Base-by-base conservation (phyloP, 2,113 vertebrate genomes). In the Proteles cristata region DNA sequence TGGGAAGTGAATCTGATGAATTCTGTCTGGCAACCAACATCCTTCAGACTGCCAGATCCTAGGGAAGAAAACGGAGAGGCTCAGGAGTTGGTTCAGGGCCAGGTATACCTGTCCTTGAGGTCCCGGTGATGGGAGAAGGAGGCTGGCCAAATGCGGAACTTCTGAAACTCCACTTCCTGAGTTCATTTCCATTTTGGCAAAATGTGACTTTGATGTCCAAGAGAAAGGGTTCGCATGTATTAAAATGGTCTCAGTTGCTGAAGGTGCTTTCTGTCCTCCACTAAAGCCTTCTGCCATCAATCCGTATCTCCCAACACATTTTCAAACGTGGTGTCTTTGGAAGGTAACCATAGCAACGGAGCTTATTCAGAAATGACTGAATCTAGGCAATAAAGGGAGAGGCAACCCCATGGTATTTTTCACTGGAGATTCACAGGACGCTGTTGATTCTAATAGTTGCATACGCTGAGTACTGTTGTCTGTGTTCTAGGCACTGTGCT, bases 1-100 rank as follows among this genome's bases (percentile, higher is more conserved):
- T 98, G 97, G 94, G 97, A 98, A 97, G 97, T 96, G 96, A 97
- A 88, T 96, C 97, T 97, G 97, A 98, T 98, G 94, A 98, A 97
- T 97, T 96, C 92, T 97, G 74, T 86, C 93, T 97, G 97, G 96
- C 96, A 97, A 90, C 80, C 91, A 83, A 26, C 90, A 88, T 79
- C 81, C 74, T 95, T 96, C 66, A 74, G 86, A 89, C 82, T 94
- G 96, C 97, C 97, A 97, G 96, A 86, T 96, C 95, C 97, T 96
- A 79, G 83, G 92, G 94, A 17, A 97, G 84, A 94, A 95, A 93
- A 85, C 74, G 35, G 85, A 96, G 95, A 92, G 93, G 94, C 96
- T 93, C 84, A 10, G 33, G 81, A 73, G 66, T 63, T 98, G 97
- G 77, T 55, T 84, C 61, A 7, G 58, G 73, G 92, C 94, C 97